Conservation (phyloP, 2,113 vertebrate species). For the Megaceryle maxima region DNA sequence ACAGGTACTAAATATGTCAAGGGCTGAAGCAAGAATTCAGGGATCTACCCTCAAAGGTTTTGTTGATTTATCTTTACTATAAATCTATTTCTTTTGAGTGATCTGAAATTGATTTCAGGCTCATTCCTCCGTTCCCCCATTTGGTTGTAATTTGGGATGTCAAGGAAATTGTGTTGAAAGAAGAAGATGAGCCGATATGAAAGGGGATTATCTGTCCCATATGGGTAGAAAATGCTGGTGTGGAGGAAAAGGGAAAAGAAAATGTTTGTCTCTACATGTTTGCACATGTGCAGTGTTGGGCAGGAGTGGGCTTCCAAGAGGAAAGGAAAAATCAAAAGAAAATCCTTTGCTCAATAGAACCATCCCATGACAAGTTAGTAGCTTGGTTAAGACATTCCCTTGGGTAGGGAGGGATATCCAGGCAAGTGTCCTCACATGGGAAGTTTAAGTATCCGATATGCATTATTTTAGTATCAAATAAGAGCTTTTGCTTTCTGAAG, state of each 20-base stretch:
- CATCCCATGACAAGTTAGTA: not conserved
- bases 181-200: slow-evolving; percentile 23
- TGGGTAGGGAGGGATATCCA: not conserved
- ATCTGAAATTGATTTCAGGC: slow-evolving; percentile 49
- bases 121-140: not conserved
- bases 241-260: slow-evolving; percentile 12
- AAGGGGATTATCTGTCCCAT: slow-evolving; percentile 43
- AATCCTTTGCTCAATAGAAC: not conserved
- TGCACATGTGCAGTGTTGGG: not conserved
- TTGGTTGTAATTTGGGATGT: slow-evolving; percentile 61
- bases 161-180: slow-evolving; percentile 40
- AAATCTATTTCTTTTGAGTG: slow-evolving; percentile 17
- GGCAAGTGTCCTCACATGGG: not conserved
- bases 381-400: not conserved
- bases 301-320: not conserved
- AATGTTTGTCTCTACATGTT: slow-evolving; percentile 45
- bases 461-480: not conserved
- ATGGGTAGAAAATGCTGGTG: slow-evolving; percentile 47
- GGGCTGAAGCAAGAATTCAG: not conserved
- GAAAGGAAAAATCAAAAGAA: not conserved
- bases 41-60: slow-evolving; percentile 41
- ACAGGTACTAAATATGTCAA: slow-evolving; percentile 10
- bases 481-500: not conserved
- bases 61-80: slow-evolving; percentile 25
- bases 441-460: not conserved